Evolutionary conservation across 2,797 vertebrate species (phyloP), one percentile per base, ranked within the genome.

Genomic region (Microcaecilia unicolor): DNA sequence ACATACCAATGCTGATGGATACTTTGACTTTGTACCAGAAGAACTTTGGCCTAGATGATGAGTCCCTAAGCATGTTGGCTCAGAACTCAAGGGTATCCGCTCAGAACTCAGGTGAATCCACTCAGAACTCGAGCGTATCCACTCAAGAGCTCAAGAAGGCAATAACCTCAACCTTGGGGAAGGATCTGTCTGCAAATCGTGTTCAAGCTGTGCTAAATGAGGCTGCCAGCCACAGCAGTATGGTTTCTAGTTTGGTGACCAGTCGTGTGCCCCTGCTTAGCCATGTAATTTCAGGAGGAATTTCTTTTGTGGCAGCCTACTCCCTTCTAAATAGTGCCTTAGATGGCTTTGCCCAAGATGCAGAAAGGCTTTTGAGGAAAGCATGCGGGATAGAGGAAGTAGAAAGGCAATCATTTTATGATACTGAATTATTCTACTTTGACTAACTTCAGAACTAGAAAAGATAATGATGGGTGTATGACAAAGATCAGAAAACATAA

Each of bases 261-360:
- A 50, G 22, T 23, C 45, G 53, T 18, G 30, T 74, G 34, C 73
- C 73, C 0, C 18, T 73, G 29, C 37, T 80, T 1, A 68, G 70
- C 3, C 60, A 57, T 2, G 28, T 76, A 28, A 62, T 62, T 30
- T 68, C 75, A 0, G 61, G 72, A 0, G 73, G 63, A 21, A 39
- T 74, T 50, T 74, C 72, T 13, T 78, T 64, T 1, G 49, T 53
- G 18, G 61, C 68, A 0, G 41, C 72, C 28, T 69, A 67, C 39
- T 42, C 32, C 27, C 61, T 73, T 59, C 56, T 80, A 14, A 65
- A 66, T 37, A 53, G 55, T 15, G 72, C 66, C 30, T 53, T 80
- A 40, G 45, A 72, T 1, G 64, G 64, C 33, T 48, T 80, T 37
- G 70, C 72, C 0, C 44, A 68, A n/a, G 73, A 76, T 1, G 55